Conservation (phyloP, 2,888 invertebrate species). For the Polia nebulosa region DNA sequence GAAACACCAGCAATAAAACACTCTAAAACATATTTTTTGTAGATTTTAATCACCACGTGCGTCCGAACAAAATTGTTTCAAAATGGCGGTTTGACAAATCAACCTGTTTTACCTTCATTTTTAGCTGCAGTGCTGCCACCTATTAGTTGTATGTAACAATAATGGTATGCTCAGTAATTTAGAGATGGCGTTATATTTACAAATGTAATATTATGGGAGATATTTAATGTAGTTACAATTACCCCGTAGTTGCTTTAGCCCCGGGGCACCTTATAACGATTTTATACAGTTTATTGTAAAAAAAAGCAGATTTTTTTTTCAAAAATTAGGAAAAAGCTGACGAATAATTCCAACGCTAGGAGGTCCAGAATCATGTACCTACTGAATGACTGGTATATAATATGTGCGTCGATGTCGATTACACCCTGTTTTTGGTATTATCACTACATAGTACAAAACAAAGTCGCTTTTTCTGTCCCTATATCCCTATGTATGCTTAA, state of each 20-base stretch:
- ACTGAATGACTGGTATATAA: too few relatives aligned
- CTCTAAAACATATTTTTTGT: neutral
- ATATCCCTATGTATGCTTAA: too few relatives aligned
- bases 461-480: too few relatives aligned
- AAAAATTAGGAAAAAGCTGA: too few relatives aligned
- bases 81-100: constrained; percentile 27
- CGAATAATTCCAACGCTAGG: too few relatives aligned
- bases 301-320: too few relatives aligned
- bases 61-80: constrained; percentile 48
- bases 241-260: neutral
- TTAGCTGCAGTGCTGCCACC: neutral
- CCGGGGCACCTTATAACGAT: constrained; percentile 1
- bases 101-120: constrained; percentile 1
- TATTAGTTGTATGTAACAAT: neutral
- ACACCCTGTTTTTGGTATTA: too few relatives aligned
- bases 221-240: neutral
- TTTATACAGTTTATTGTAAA: too few relatives aligned
- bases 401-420: too few relatives aligned
- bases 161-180: neutral
- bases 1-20: constrained; percentile 18
- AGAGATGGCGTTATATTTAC: neutral
- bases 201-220: neutral
- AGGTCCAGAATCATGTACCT: too few relatives aligned
- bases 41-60: constrained; percentile 5
- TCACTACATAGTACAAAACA: too few relatives aligned